Percentiles rank a stretch among this genome's conserved stretches.
phyloP scores from a whole-genome alignment of 2,888 invertebrate species.

The Catocala nupta region DNA sequence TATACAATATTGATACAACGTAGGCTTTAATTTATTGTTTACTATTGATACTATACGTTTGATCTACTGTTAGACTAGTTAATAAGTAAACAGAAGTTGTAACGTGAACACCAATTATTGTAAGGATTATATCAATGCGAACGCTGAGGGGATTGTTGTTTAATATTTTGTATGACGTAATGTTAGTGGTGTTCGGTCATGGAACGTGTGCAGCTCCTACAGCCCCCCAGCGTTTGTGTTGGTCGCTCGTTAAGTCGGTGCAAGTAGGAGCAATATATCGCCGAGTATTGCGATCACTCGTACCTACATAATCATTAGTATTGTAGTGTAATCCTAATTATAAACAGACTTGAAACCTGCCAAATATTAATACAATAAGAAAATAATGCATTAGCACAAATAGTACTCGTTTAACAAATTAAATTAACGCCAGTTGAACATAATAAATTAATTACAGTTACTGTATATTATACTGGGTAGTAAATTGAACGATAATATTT shows the following conservation, averaged over 20 bases:
- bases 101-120: constrained; percentile 74
- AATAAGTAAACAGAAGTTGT: constrained; percentile 55
- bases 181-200: neutral
- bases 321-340: constrained; percentile 46
- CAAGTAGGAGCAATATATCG: constrained; percentile 14
- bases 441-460: neutral
- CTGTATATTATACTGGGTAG: neutral
- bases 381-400: constrained; percentile 57
- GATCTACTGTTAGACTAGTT: constrained; percentile 41
- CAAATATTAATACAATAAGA: constrained; percentile 76
- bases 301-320: constrained; percentile 12
- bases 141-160: constrained; percentile 29
- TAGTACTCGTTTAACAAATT: constrained; percentile 46
- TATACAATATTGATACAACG: constrained; percentile 41
- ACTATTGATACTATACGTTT: constrained; percentile 34
- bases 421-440: constrained; percentile 33
- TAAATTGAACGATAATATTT: too few relatives aligned
- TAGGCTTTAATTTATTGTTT: constrained; percentile 55
- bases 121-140: constrained; percentile 42
- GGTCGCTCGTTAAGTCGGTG: constrained; percentile 17
- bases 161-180: constrained; percentile 2
- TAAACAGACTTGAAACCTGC: constrained; percentile 73
- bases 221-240: constrained; percentile 7
- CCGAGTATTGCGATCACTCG: constrained; percentile 7
- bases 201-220: neutral